These are phyloP conservation scores for Bimastos eiseni DNA, from an alignment of 2,888 invertebrate species.

Conservation along the genomic window DNA sequence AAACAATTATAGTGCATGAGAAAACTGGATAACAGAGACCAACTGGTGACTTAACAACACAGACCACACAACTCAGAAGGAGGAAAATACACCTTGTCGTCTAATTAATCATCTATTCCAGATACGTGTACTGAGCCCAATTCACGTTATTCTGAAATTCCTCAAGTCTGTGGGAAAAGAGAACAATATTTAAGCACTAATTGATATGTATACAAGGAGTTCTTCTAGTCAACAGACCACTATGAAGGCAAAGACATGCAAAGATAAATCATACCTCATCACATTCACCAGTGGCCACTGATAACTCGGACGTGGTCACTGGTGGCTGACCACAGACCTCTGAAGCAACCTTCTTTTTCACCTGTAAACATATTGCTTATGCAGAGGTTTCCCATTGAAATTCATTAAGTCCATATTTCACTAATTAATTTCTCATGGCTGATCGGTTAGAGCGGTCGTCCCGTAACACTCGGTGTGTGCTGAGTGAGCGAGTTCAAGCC, in stretches of 20 bases:
- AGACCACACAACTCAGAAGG: too few species aligned
- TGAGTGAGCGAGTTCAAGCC: too few species aligned
- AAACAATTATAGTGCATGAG: too few species aligned
- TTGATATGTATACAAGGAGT: background rate
- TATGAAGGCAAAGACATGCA: background rate
- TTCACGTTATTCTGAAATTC: background rate
- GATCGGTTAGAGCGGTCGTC: too few species aligned
- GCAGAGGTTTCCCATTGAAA: too few species aligned
- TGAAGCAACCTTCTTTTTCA: background rate
- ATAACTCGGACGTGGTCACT: background rate
- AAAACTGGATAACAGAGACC: background rate
- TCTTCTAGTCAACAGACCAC: background rate
- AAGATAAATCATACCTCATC: background rate
- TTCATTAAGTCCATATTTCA: too few species aligned
- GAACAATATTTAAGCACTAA: background rate
- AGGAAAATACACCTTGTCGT: background rate
- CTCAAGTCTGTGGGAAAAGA: background rate
- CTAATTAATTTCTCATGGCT: too few species aligned
- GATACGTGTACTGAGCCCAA: background rate
- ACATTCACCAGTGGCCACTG: background rate
- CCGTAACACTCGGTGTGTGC: too few species aligned
- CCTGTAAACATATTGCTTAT: background rate
- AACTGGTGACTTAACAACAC: background rate
- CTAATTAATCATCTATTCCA: background rate
- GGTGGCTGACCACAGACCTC: background rate